Percentiles rank a stretch among this genome's conserved stretches.
phyloP scores from a whole-genome alignment of 1,140 invertebrate species.

The Harpegnathos saltator region DNA sequence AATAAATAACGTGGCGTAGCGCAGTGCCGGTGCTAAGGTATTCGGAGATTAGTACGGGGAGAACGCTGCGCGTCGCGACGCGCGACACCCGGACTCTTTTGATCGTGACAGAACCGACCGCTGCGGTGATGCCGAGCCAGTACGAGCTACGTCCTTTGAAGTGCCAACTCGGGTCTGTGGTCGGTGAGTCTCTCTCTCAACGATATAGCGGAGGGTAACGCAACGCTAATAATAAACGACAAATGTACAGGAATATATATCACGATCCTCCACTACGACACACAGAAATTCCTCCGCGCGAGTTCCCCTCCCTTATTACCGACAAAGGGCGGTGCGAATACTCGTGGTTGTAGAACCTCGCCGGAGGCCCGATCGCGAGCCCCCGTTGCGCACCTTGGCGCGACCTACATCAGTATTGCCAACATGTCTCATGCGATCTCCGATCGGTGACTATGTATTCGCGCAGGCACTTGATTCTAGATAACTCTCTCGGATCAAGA shows the following conservation, averaged over 20 bases:
- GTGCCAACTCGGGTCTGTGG: neutral
- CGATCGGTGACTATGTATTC: constrained; percentile 71
- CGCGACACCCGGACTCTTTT: neutral
- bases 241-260: constrained; percentile 71
- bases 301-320: constrained; percentile 53
- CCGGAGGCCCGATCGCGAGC: constrained; percentile 56
- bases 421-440: constrained; percentile 68
- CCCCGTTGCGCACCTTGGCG: constrained; percentile 67
- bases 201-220: constrained; percentile 52
- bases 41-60: neutral
- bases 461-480: constrained; percentile 82
- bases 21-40: neutral
- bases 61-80: neutral
- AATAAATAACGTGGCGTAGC: constrained; percentile 51
- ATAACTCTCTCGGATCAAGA: constrained; percentile 65
- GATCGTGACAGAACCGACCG: neutral
- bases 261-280: constrained; percentile 66
- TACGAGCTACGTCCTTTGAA: neutral
- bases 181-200: constrained; percentile 22
- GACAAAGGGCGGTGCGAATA: constrained; percentile 61
- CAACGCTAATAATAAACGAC: constrained; percentile 66
- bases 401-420: constrained; percentile 77
- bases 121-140: neutral
- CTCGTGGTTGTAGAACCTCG: constrained; percentile 46
- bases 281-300: constrained; percentile 61